Evolutionary conservation across 2,113 vertebrate genomes (phyloP).

Genomic region (Machaerirhynchus nigripectus): DNA sequence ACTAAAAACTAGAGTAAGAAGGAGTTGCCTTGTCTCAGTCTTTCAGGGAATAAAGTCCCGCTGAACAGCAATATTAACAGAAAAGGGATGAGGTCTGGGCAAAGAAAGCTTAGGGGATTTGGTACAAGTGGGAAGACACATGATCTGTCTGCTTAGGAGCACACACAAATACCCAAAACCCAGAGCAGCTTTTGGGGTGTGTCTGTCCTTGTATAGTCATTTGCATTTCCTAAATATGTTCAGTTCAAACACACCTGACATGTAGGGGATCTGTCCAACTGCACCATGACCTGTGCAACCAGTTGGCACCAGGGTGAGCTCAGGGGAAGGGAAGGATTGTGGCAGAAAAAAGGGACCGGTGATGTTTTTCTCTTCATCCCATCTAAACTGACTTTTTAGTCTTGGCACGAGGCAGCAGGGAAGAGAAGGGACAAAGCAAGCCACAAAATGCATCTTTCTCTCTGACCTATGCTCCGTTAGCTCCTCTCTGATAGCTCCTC

Average conservation of each 20-base stretch:
- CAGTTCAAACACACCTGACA: background rate
- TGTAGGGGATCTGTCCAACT: background rate
- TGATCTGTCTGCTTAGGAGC: background rate
- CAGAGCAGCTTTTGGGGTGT: background rate
- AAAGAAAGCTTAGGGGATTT: background rate
- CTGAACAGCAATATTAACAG: background rate
- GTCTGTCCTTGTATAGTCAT: fast-evolving
- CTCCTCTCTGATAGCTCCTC: background rate
- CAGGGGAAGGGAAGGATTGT: background rate
- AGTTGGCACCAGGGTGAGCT: fast-evolving
- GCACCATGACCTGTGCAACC: fast-evolving
- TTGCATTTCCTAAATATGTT: background rate
- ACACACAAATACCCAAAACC: background rate
- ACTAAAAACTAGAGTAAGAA: background rate
- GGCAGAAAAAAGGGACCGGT: background rate
- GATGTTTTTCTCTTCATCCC: background rate
- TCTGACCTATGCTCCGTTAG: fast-evolving
- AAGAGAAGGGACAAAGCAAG: background rate
- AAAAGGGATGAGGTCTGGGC: background rate
- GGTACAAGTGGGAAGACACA: background rate
- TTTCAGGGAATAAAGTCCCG: background rate
- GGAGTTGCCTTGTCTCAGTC: background rate
- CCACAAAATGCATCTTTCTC: background rate
- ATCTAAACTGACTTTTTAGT: background rate
- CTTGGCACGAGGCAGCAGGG: background rate